Base-by-base conservation (phyloP, 2,888 invertebrate species). In the Hololepta plana region DNA sequence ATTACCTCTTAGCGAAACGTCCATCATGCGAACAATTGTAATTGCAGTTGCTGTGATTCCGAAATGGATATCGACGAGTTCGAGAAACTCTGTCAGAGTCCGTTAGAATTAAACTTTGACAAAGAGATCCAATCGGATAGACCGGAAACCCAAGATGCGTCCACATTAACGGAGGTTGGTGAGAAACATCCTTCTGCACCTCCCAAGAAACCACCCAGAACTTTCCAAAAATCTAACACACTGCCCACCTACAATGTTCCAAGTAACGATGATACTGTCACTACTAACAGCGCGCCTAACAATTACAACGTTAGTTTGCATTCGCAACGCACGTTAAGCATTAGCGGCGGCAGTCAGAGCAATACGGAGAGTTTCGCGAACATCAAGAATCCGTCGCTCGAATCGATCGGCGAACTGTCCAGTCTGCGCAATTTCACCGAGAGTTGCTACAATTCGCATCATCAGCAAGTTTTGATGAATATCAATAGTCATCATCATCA, bases 21-120 rank as follows among this genome's bases (percentile, higher is more conserved):
- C 17, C 17, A 17, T 17, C 7, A 7, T 17, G 7, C n/a, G 17
- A 17, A 7, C 17, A 17, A 17, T 17, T 17, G 7, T 17, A 17
- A 7, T 17, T 34, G 20, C 55, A 79, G 79, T 46, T 75, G 72
- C 35, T 73, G 74, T 45, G 81, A 80, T 46, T 81, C 79, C 1
- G 79, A 79, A 55, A 74, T 76, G 0, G 81, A 82, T 44, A 73
- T 74, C 0, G 79, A 80, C 42, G 82, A 80, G 44, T 82, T 81
- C 53, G 82, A 82, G 54, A 76, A 74, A 47, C 67, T 82, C 5
- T 63, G 69, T 9, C 73, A 71, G 47, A 66, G 64, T 44, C 62
- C 62, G 4, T 49, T 59, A 32, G 60, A 59, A 23, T 39, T 53
- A 26, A 44, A 49, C 28, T 53, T 51, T 35, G 50, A 49, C 21